Percentiles rank a stretch among this genome's conserved stretches.
Conservation (phyloP, 2,888 invertebrate species). For the Macrophya annulata region DNA sequence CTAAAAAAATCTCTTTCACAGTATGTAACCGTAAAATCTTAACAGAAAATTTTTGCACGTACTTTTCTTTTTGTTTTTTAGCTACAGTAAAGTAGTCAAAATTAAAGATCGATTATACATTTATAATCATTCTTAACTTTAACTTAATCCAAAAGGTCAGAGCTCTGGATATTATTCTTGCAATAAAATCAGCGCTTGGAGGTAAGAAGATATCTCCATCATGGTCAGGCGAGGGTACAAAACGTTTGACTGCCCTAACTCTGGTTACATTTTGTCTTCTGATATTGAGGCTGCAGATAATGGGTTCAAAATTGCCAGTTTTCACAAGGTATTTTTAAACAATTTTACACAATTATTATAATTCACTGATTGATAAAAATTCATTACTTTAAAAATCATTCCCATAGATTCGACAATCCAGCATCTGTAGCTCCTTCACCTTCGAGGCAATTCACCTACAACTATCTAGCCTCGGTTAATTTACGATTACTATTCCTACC, state of each 20-base stretch:
- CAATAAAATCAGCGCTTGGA: constrained; percentile 81
- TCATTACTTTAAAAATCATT: constrained; percentile 30
- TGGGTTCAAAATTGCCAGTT: constrained; percentile 97
- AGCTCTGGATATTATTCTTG: constrained; percentile 79
- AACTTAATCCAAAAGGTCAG: constrained; percentile 68
- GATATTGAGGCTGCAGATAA: constrained; percentile 93
- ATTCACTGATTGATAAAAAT: neutral
- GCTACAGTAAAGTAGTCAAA: neutral
- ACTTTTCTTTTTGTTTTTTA: neutral
- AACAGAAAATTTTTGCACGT: neutral
- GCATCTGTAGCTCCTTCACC: constrained; percentile 94
- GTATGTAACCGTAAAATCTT: neutral
- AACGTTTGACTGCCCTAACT: constrained; percentile 90
- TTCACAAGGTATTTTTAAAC: constrained; percentile 87
- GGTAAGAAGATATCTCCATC: constrained; percentile 78
- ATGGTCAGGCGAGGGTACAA: constrained; percentile 86
- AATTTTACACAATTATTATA: neutral
- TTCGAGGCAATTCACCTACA: constrained; percentile 93
- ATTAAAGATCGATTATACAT: neutral
- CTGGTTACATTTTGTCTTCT: constrained; percentile 91
- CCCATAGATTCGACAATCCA: constrained; percentile 95
- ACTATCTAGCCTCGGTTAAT: constrained; percentile 95
- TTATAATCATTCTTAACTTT: neutral
- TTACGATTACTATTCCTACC: constrained; percentile 95
- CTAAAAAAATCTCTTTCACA: neutral